Evolutionary conservation across 2,797 vertebrate genomes (phyloP).

Genomic region (Ataeniobius toweri): DNA sequence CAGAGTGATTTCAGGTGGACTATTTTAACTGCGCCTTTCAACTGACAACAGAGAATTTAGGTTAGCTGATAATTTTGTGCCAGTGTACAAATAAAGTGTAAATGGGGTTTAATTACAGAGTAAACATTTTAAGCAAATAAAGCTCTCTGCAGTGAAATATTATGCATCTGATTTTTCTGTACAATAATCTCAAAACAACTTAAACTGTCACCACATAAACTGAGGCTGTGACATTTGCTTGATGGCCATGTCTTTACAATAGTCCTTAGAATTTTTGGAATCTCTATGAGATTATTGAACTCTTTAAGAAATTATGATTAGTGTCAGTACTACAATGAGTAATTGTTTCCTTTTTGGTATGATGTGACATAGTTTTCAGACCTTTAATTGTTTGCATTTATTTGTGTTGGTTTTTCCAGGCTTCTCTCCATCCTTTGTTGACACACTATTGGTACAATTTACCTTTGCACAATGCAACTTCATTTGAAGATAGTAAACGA

Average conservation of each 20-base stretch:
- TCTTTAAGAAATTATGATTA: background rate
- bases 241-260: no score
- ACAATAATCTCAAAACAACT: background rate
- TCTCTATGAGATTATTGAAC: background rate
- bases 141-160: background rate
- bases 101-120: background rate
- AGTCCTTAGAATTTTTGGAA: no score
- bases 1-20: background rate
- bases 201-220: no score
- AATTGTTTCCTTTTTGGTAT: background rate
- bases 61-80: background rate
- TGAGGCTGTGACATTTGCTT: no score
- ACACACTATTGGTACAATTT: background rate
- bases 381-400: background rate
- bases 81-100: background rate
- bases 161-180: background rate
- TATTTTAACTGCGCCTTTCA: background rate
- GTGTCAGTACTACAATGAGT: no score
- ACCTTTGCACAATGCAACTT: background rate
- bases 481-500: background rate
- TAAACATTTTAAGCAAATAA: background rate
- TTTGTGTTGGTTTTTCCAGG: background rate
- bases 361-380: background rate
- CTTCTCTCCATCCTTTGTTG: background rate
- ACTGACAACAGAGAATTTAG: background rate